Percentiles rank a stretch among this genome's conserved stretches.
These are phyloP conservation scores for Prosopocoilus inquinatus DNA, from an alignment of 2,888 invertebrate species.

Conservation along the genomic window DNA sequence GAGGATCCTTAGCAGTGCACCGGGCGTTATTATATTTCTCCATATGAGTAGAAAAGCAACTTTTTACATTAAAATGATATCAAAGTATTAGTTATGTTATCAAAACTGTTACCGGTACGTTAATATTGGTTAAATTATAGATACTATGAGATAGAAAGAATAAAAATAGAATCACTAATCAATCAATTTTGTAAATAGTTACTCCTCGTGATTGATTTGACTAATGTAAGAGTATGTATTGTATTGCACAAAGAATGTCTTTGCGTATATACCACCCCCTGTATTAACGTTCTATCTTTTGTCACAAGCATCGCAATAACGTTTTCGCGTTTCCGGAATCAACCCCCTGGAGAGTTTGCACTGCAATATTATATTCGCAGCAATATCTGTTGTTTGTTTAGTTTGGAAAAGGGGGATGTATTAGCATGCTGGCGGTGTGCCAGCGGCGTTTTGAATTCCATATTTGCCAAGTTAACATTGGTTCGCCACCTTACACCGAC, in stretches of 20 bases:
- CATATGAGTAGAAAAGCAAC: neutral
- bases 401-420: slow-evolving; percentile 37
- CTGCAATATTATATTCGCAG: slow-evolving; percentile 32
- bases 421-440: slow-evolving; percentile 43
- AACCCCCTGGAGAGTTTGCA: slow-evolving; percentile 20
- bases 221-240: too few relatives aligned
- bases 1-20: neutral
- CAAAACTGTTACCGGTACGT: too few relatives aligned
- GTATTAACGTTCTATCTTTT: neutral
- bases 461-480: slow-evolving; percentile 47
- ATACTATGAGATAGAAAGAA: too few relatives aligned
- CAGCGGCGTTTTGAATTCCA: slow-evolving; percentile 47
- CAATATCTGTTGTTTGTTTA: slow-evolving; percentile 34
- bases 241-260: too few relatives aligned
- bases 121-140: too few relatives aligned
- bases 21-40: neutral
- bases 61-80: neutral
- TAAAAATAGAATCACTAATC: too few relatives aligned
- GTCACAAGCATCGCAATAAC: slow-evolving; percentile 6
- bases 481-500: slow-evolving; percentile 34
- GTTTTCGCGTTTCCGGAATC: slow-evolving; percentile 8
- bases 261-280: neutral
- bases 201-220: too few relatives aligned
- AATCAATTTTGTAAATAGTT: too few relatives aligned
- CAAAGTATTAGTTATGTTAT: too few relatives aligned